Conservation (phyloP, 2,888 invertebrate species). For the Erebia epiphron region DNA sequence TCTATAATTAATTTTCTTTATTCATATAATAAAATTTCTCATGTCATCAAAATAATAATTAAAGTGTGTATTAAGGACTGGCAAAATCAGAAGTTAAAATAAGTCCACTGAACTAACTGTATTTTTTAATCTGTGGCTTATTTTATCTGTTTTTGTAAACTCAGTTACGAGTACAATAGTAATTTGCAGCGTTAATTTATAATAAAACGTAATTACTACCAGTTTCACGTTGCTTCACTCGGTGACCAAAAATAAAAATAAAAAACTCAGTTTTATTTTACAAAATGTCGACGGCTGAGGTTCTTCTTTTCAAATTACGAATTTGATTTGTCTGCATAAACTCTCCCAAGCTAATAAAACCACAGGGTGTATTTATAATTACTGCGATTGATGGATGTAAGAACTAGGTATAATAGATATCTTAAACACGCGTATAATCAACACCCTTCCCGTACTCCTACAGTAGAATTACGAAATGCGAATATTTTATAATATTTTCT, state of each 20-base stretch:
- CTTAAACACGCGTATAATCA: too few species aligned
- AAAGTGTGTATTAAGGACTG: background rate
- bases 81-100: background rate
- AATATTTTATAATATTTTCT: too few species aligned
- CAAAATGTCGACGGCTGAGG: too few species aligned
- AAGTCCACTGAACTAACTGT: background rate
- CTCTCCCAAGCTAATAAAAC: too few species aligned
- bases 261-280: too few species aligned
- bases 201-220: slow-evolving; percentile 27
- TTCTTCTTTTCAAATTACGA: too few species aligned
- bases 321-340: too few species aligned
- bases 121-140: slow-evolving; percentile 5
- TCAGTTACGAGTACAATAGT: slow-evolving; percentile 20
- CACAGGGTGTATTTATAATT: too few species aligned
- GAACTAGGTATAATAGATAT: too few species aligned
- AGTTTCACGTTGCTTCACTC: slow-evolving; percentile 20
- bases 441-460: too few species aligned
- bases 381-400: too few species aligned
- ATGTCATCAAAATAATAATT: background rate
- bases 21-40: background rate
- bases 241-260: slow-evolving; percentile 18
- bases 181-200: slow-evolving; percentile 26
- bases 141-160: slow-evolving; percentile 21
- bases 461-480: too few species aligned
- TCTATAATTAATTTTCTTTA: background rate